Conservation (phyloP, 2,113 vertebrate species). For the Neofelis nebulosa region DNA sequence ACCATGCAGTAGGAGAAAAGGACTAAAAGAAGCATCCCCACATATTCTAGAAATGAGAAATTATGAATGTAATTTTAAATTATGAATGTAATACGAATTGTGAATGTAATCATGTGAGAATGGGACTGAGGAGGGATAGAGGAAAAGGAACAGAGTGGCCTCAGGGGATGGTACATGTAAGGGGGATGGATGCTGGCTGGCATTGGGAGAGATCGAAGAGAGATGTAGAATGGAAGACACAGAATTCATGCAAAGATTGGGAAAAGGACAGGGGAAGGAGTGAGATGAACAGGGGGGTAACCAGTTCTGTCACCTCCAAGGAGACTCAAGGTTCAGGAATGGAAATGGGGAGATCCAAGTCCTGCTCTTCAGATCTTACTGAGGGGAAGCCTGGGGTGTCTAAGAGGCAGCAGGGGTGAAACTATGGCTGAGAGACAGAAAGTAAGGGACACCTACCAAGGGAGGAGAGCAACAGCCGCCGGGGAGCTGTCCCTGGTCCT, state of each 20-base stretch:
- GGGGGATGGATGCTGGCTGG: not conserved
- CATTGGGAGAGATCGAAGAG: not conserved
- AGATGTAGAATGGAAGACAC: not conserved
- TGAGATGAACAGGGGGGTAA: not conserved
- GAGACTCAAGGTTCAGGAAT: not conserved
- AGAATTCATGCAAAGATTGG: not conserved
- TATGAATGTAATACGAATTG: too few relatives aligned
- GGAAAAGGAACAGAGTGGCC: not conserved
- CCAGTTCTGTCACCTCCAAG: not conserved
- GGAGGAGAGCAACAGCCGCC: not conserved
- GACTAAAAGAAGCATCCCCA: not conserved
- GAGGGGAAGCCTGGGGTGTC: not conserved
- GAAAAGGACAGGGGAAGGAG: not conserved
- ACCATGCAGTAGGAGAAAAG: not conserved
- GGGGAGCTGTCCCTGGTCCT: slow-evolving; percentile 80
- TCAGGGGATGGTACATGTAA: not conserved
- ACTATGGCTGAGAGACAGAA: not conserved
- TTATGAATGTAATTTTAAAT: not conserved
- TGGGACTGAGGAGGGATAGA: not conserved
- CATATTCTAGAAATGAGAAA: not conserved
- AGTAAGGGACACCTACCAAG: not conserved
- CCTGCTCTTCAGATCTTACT: not conserved
- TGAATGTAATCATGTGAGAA: not conserved
- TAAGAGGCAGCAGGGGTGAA: not conserved
- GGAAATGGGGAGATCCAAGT: not conserved